Evolutionary conservation across 2,888 invertebrate genomes (phyloP), one percentile per base, ranked within the genome.

Genomic region (Sipha maydis): DNA sequence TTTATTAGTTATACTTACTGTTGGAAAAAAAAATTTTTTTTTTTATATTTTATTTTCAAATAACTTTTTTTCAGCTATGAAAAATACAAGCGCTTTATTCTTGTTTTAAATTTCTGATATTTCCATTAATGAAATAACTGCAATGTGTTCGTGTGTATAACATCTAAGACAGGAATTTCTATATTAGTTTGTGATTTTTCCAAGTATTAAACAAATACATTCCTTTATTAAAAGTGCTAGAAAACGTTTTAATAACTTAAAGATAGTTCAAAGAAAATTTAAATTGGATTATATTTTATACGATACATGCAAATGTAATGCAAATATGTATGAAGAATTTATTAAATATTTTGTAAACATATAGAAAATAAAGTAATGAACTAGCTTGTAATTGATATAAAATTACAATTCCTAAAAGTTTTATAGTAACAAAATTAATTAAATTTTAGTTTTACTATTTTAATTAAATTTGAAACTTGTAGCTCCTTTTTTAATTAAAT

Each of bases 81-180:
- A 61, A 25, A 25, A 25, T 69, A n/a, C 69, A 17, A n/a, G n/a
- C 8, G 28, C 28, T 28, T 25, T 67, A n/a, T 67, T n/a, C 21
- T 67, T n/a, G 69, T 69, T 69, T 28, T 21, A 69, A 69, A 69
- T n/a, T 14, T 11, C 69, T 19, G 21, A 67, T 28, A 28, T 82
- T 67, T 69, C 21, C n/a, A 67, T 28, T 34, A 78, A 38, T 69
- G 21, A 82, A 82, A 82, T 80, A 34, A 1, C 61, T n/a, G n/a
- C 2, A 48, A 61, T 25, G 61, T 21, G 7, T 19, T 8, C 25
- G 61, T 7, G 61, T 48, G 14, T 48, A 48, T 0, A 48, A 48
- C 14, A 61, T 28, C 69, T 28, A 28, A 69, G 28, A 69, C 28
- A 21, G 25, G 69, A 69, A 69, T 69, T 11, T 69, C 69, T 69